Percentiles rank a stretch among this genome's conserved stretches.
phyloP scores from a whole-genome alignment of 2,888 invertebrate species.

The Eupithecia abbreviata region DNA sequence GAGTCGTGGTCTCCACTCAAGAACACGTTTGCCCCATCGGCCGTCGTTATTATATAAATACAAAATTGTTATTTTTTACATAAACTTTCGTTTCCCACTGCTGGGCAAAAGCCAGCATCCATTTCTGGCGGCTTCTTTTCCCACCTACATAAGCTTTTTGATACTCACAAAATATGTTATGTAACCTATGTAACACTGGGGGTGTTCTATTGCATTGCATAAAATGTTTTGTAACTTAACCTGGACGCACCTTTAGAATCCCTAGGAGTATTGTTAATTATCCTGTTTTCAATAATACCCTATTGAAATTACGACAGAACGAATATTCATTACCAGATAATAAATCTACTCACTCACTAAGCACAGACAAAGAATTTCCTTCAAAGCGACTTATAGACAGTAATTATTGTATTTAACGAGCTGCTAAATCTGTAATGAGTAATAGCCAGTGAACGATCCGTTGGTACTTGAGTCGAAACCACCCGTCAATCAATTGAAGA shows the following conservation, averaged over 20 bases:
- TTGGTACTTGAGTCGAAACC: conserved; percentile 61
- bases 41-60: too few relatives aligned
- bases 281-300: conserved; percentile 5
- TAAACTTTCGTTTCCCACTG: background rate
- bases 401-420: conserved; percentile 56
- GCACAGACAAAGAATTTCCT: conserved; percentile 16
- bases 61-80: background rate
- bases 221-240: too few relatives aligned
- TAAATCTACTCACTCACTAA: conserved; percentile 22
- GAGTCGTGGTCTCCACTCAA: too few relatives aligned
- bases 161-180: too few relatives aligned
- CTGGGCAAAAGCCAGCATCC: background rate
- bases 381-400: conserved; percentile 21
- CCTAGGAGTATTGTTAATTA: background rate
- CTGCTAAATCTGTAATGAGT: conserved; percentile 43
- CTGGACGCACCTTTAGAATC: background rate
- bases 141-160: background rate
- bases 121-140: background rate
- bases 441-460: conserved; percentile 35
- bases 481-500: conserved; percentile 80
- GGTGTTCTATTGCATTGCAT: too few relatives aligned
- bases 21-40: too few relatives aligned
- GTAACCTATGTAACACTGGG: too few relatives aligned
- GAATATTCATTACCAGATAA: conserved; percentile 5
- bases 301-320: conserved; percentile 6